Base-by-base conservation (phyloP, 2,797 vertebrate genomes). In the Erpetoichthys calabaricus region DNA sequence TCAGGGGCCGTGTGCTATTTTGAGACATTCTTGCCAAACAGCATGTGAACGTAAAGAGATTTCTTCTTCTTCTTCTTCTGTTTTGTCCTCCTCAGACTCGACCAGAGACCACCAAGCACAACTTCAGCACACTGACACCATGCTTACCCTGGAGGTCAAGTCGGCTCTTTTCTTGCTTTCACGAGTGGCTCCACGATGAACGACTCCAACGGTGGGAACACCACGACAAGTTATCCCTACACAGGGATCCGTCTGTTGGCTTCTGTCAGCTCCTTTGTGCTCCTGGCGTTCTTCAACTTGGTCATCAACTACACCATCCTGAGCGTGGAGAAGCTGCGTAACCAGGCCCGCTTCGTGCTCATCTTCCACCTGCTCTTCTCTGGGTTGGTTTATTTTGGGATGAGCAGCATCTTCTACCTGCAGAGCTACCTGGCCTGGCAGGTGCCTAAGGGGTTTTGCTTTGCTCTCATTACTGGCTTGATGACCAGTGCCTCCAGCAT, bases 401-500 rank as follows among this genome's bases (percentile, higher is more conserved):
- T 62, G 44, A 75, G 73, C 70, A 78, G 75, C 55, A 45, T 73
- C 61, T 87, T 87, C 67, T 70, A 83, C 64, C 66, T 79, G 56
- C 82, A 84, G 70, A 70, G 72, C 6, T 51, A 81, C 65, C 7
- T 67, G 55, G 0, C 3, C 1, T 65, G 68, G 0, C 50, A 1
- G 5, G 67, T 64, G 10, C 25, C 57, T 0, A 51, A 5, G 4
- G 2, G 60, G 4, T 59, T 60, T 0, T 85, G 85, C 67, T 42
- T 54, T 8, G 46, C 59, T 4, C 72, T 86, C 62, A 60, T 84
- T 52, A 72, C 71, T 0, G 9, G 77, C 0, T 8, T 84, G 42
- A 76, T 82, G 66, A 76, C 78, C 60, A 83, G 81, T 68, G 85
- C 77, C 1, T 82, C 78, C 45, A 81, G 81, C 68, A 83, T 79